A percentile compares a stretch with the other conserved stretches of the same genome.
Evolutionary conservation across 35 echinoderm and acorn worm species (phyloP).

Genomic region (Ophioderma brevispina): DNA sequence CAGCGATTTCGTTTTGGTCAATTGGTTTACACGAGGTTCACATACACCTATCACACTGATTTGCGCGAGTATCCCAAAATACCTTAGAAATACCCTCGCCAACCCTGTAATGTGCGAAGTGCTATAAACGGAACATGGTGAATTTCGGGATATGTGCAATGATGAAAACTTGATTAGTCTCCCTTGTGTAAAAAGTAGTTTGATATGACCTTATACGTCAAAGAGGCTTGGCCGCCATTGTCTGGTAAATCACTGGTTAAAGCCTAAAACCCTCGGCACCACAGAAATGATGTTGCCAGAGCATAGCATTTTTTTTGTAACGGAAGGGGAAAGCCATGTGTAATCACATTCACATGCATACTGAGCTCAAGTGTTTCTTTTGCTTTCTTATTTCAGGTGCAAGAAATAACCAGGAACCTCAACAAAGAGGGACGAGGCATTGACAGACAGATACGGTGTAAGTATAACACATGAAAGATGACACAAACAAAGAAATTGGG

Average conservation of each 20-base stretch:
- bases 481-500: background rate
- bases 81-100: too few relatives aligned
- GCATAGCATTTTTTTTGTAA: background rate
- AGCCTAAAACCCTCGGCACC: background rate
- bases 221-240: too few relatives aligned
- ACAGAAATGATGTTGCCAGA: background rate
- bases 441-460: conserved; percentile 93
- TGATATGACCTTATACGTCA: too few relatives aligned
- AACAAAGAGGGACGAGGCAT: conserved; percentile 74
- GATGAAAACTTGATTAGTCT: too few relatives aligned
- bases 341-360: background rate
- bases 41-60: too few relatives aligned
- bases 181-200: too few relatives aligned
- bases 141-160: too few relatives aligned
- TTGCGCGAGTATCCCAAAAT: too few relatives aligned
- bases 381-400: conserved; percentile 49
- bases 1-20: too few relatives aligned
- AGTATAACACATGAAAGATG: conserved; percentile 14
- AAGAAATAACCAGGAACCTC: conserved; percentile 68
- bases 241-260: background rate
- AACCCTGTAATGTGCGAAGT: too few relatives aligned
- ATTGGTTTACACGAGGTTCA: too few relatives aligned
- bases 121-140: too few relatives aligned
- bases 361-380: background rate
- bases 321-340: background rate